Evolutionary conservation across 2,888 invertebrate genomes (phyloP).

Genomic region (Meandrusa payeni): DNA sequence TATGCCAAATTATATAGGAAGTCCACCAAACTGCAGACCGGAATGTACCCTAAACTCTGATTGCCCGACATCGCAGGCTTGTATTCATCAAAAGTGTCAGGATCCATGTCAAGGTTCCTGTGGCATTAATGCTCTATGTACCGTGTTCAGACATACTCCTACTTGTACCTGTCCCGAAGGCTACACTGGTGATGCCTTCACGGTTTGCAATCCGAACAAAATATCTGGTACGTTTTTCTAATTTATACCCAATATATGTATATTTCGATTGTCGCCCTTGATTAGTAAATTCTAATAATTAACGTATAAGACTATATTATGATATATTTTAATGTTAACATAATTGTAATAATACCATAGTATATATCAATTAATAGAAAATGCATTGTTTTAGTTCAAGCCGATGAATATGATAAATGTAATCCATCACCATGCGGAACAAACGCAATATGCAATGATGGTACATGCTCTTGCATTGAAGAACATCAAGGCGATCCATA

Average conservation of each 20-base stretch:
- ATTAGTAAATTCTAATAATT: too few species aligned
- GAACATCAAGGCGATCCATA: constrained; percentile 86
- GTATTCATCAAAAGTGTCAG: constrained; percentile 85
- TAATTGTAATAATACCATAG: neutral
- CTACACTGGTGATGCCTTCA: constrained; percentile 85
- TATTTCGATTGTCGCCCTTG: too few species aligned
- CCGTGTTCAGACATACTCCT: constrained; percentile 86
- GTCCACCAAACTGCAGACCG: constrained; percentile 84
- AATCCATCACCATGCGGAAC: constrained; percentile 85
- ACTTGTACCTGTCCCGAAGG: constrained; percentile 87
- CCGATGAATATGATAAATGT: constrained; percentile 64
- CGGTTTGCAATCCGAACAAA: constrained; percentile 69
- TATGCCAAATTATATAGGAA: constrained; percentile 80
- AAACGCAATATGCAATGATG: constrained; percentile 80
- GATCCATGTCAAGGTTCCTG: constrained; percentile 88
- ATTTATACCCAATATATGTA: too few species aligned
- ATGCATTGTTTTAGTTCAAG: constrained; percentile 39
- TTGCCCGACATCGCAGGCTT: constrained; percentile 84
- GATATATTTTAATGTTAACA: too few species aligned
- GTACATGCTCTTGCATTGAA: constrained; percentile 80
- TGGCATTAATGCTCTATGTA: constrained; percentile 81
- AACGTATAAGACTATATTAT: too few species aligned
- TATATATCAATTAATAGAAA: constrained; percentile 3
- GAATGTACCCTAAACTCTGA: constrained; percentile 87
- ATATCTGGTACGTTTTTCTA: constrained; percentile 51